phyloP scores from a whole-genome alignment of 1,140 invertebrate species.

The Sitobion miscanthi region DNA sequence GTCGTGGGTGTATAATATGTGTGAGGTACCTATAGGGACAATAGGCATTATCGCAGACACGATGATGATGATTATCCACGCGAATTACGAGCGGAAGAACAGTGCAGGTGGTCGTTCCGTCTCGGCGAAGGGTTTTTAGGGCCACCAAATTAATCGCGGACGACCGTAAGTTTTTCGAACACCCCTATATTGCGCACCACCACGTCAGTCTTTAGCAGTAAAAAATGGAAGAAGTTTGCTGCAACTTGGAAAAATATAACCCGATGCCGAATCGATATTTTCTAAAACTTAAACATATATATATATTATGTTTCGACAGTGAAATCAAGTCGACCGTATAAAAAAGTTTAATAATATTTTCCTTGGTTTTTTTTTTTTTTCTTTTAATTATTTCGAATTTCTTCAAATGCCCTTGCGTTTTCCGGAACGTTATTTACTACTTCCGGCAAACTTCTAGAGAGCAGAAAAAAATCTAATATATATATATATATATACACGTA shows the following conservation, averaged over 20 bases:
- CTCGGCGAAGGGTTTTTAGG: neutral
- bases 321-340: neutral
- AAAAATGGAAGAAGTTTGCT: neutral
- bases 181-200: no score
- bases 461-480: neutral
- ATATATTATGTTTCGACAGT: neutral
- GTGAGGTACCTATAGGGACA: neutral
- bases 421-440: slow-evolving; percentile 30
- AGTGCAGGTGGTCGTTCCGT: neutral
- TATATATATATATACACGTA: neutral
- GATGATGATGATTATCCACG: neutral
- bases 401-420: neutral
- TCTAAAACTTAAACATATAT: neutral
- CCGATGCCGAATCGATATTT: neutral
- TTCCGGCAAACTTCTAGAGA: slow-evolving; percentile 30
- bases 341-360: slow-evolving; percentile 31
- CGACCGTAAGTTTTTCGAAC: neutral
- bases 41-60: neutral
- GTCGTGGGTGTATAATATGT: neutral
- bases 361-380: neutral
- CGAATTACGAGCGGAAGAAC: neutral
- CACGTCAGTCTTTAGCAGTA: neutral
- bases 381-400: slow-evolving; percentile 43
- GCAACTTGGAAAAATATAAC: neutral
- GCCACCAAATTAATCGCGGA: neutral